Percentiles rank a stretch among this genome's conserved stretches.
Conservation (phyloP, 2,113 vertebrate species). For the Heterochromis multidens region DNA sequence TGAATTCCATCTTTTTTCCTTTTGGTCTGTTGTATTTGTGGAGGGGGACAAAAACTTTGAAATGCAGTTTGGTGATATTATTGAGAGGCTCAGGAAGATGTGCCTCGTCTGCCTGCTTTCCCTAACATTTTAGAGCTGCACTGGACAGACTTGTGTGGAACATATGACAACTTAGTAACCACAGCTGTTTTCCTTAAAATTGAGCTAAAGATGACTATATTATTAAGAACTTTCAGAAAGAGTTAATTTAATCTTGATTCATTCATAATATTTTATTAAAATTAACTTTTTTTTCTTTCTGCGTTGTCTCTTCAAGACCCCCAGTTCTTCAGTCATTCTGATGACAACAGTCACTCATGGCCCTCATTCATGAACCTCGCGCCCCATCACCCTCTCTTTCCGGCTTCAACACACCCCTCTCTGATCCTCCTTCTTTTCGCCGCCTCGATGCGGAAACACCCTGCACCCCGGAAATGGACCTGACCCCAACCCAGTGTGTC, state of each 20-base stretch:
- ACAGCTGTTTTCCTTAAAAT: neutral
- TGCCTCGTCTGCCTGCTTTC: neutral
- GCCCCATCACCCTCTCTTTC: slow-evolving; percentile 89
- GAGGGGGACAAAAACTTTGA: neutral
- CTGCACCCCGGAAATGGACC: slow-evolving; percentile 88
- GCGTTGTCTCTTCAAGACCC: slow-evolving; percentile 1
- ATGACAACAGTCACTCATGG: slow-evolving; percentile 76
- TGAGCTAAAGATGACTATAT: neutral
- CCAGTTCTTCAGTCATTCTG: slow-evolving; percentile 30
- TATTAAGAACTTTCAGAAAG: neutral
- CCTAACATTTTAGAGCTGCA: neutral
- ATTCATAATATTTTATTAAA: neutral
- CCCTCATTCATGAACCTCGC: slow-evolving; percentile 87
- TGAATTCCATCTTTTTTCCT: neutral
- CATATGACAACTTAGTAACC: neutral
- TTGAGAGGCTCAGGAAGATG: neutral
- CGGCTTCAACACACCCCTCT: slow-evolving; percentile 83
- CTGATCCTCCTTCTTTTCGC: slow-evolving; percentile 82
- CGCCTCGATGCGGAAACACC: slow-evolving; percentile 85
- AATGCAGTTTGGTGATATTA: neutral
- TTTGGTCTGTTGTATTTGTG: neutral
- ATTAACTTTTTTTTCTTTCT: neutral
- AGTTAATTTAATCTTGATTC: neutral
- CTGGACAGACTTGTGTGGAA: neutral
- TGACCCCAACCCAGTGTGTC: slow-evolving; percentile 93